Conservation (phyloP, 2,888 invertebrate species). For the Elmis aenea region DNA sequence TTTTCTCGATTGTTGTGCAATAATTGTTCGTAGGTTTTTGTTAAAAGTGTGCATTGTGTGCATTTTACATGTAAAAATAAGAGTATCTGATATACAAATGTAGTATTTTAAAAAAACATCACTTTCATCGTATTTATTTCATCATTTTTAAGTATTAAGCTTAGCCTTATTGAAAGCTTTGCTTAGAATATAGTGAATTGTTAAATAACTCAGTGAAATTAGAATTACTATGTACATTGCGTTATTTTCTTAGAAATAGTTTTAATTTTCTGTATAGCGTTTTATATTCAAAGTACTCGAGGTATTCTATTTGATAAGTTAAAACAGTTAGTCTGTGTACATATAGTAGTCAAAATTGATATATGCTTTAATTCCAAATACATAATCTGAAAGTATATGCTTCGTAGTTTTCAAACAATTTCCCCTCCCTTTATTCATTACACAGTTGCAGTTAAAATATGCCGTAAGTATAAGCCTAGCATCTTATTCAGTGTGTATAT, state of each 20-base stretch:
- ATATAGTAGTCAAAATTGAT: slow-evolving; percentile 24
- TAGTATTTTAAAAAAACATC: slow-evolving; percentile 6
- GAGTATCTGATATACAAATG: slow-evolving; percentile 7
- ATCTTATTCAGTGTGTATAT: too few relatives aligned
- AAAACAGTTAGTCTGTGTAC: slow-evolving; percentile 18
- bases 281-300: slow-evolving; percentile 11
- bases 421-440: too few relatives aligned
- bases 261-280: slow-evolving; percentile 14
- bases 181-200: slow-evolving; percentile 17
- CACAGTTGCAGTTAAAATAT: too few relatives aligned
- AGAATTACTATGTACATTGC: slow-evolving; percentile 12
- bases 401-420: slow-evolving; percentile 2
- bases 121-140: slow-evolving; percentile 12
- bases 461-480: too few relatives aligned
- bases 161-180: slow-evolving; percentile 16
- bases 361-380: slow-evolving; percentile 21
- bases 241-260: slow-evolving; percentile 15
- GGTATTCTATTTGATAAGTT: slow-evolving; percentile 15
- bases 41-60: slow-evolving; percentile 11
- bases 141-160: slow-evolving; percentile 16
- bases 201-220: slow-evolving; percentile 16
- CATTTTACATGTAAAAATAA: too few relatives aligned
- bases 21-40: slow-evolving; percentile 7
- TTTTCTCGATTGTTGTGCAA: slow-evolving; percentile 9
- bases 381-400: slow-evolving; percentile 10